Evolutionary conservation across 2,888 invertebrate species (phyloP).

Genomic region (Himalopsyche kuldschensis): DNA sequence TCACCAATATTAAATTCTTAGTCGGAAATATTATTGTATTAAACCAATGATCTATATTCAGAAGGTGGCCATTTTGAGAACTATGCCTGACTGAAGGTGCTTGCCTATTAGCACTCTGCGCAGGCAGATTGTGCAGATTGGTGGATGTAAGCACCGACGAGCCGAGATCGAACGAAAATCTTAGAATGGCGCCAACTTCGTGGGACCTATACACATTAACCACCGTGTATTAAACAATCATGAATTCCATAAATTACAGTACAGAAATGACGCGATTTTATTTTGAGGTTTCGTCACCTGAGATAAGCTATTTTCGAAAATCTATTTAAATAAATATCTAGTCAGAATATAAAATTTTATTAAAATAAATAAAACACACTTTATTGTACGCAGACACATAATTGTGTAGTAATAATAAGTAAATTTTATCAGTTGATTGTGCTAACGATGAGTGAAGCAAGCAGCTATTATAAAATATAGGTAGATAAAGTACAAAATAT

Average conservation of each 20-base stretch:
- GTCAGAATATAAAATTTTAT: too few relatives aligned
- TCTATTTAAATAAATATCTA: too few relatives aligned
- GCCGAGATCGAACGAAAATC: background rate
- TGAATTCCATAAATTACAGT: background rate
- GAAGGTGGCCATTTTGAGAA: background rate
- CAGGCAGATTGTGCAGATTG: slow-evolving; percentile 3
- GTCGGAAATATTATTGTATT: background rate
- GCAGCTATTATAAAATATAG: too few relatives aligned
- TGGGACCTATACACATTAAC: background rate
- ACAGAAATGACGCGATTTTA: background rate
- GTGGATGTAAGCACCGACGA: background rate
- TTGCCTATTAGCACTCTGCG: slow-evolving; percentile 9
- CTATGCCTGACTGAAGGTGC: background rate
- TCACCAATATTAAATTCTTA: too few relatives aligned
- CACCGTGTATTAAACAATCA: background rate
- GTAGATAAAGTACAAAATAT: too few relatives aligned
- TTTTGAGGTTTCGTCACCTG: background rate
- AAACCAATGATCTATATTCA: background rate
- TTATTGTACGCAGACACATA: too few relatives aligned
- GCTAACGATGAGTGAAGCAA: too few relatives aligned
- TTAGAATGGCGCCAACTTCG: background rate
- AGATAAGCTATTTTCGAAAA: too few relatives aligned
- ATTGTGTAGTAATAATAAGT: too few relatives aligned
- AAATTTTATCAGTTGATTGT: too few relatives aligned
- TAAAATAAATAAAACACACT: too few relatives aligned